Evolutionary conservation across 2,797 vertebrate genomes (phyloP), one percentile per base, ranked within the genome.

Genomic region (Lagothrix lagotricha): DNA sequence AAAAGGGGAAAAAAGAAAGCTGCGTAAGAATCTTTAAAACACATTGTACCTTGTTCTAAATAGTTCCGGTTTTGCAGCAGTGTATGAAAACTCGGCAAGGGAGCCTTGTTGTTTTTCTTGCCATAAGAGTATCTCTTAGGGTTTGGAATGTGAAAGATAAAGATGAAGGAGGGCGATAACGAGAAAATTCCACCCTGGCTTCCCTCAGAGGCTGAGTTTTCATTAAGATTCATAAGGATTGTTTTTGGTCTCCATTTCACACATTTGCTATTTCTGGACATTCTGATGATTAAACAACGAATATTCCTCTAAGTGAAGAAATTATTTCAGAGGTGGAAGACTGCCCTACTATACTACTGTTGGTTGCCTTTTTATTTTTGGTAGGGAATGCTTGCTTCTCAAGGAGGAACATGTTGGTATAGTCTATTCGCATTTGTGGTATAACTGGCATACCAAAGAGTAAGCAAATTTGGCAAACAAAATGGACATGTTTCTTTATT

Each of bases 1-100:
- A 39, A 98, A 80, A 94, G 85, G 33, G 20, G 36, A 93, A 85
- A 96, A 72, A 33, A 98, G 33, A 98, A 93, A 93, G 39, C 39
- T 57, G 41, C 58, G 28, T 95, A 41, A 93, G 70, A 44, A 94
- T 52, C 46, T 90, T 92, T 50, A 20, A 1, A 19, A 88, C 82
- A 64, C 41, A 52, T 50, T 58, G 84, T 19, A 41, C 79, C 36
- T 39, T 72, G 4, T 91, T 64, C n/a, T 57, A 77, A 80, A 39
- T 2, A 41, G n/a, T 83, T 30, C 41, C 46, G 33, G n/a, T 94
- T 95, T 57, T 58, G 30, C 57, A 57, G 36, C 50, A 61, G 39
- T 11, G 17, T 14, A 54, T 54, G 85, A 85, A 50, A 81, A 90
- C 20, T 64, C 22, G 80, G 33, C 26, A 44, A 24, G 30, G 50